Evolutionary conservation across 2,113 vertebrate species (phyloP).

Genomic region (Spea bombifrons): DNA sequence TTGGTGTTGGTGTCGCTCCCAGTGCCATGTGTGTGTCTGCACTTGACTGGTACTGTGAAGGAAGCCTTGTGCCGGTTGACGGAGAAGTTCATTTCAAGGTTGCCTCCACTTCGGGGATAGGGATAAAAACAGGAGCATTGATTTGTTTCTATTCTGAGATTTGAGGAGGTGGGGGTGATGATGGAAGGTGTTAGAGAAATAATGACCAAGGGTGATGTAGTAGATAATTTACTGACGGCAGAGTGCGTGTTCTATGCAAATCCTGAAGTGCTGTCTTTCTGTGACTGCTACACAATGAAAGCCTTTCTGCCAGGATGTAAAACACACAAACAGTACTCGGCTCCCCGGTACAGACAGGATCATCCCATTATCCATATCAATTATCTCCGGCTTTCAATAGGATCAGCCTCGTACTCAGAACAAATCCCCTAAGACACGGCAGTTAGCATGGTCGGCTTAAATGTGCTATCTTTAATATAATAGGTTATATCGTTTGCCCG

Average conservation of each 20-base stretch:
- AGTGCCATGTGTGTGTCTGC: no score
- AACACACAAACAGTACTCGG: slow-evolving; percentile 9
- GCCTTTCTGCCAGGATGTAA: slow-evolving; percentile 4
- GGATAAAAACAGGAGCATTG: slow-evolving; percentile 33
- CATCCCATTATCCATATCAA: slow-evolving; percentile 32
- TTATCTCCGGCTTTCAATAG: slow-evolving; percentile 22
- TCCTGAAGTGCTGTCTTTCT: slow-evolving; percentile 23
- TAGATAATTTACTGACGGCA: slow-evolving; percentile 28
- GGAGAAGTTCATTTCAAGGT: slow-evolving; percentile 44
- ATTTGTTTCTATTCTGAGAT: slow-evolving; percentile 46
- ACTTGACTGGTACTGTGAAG: not conserved
- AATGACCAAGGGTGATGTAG: slow-evolving; percentile 40
- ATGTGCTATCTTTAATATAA: not conserved
- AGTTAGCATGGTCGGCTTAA: slow-evolving; percentile 7
- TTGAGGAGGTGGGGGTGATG: slow-evolving; percentile 15
- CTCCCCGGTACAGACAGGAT: slow-evolving; percentile 1
- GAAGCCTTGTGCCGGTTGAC: slow-evolving; percentile 18
- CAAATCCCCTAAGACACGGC: slow-evolving; percentile 14
- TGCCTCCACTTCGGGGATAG: slow-evolving; percentile 33
- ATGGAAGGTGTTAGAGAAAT: slow-evolving; percentile 37
- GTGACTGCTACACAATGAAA: slow-evolving; percentile 11
- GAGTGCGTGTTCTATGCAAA: slow-evolving; percentile 21
- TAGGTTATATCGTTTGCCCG: not conserved
- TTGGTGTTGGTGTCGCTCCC: no score
- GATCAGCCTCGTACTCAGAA: slow-evolving; percentile 6